Conservation (phyloP, 1,140 invertebrate species). For the Meloidogyne hapla region DNA sequence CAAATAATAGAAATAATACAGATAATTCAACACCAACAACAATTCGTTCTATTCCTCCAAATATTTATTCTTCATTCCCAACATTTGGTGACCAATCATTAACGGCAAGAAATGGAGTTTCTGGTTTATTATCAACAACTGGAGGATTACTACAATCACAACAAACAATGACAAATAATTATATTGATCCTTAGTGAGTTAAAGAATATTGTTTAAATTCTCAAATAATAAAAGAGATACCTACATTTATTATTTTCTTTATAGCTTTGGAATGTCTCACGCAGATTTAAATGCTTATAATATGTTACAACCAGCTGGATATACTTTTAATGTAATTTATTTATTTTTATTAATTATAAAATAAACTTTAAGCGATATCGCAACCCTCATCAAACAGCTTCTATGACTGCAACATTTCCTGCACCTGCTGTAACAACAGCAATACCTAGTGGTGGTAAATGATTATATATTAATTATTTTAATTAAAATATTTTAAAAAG, state of each 20-base stretch:
- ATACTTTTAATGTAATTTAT: constrained; percentile 13
- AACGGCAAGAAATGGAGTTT: not conserved
- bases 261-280: constrained; percentile 10
- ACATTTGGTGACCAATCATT: not conserved
- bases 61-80: not conserved
- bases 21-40: constrained; percentile 5
- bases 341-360: no score
- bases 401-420: not conserved
- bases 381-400: no score
- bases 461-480: not conserved
- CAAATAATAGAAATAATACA: constrained; percentile 1
- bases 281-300: constrained; percentile 11
- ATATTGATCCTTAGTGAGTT: constrained; percentile 27
- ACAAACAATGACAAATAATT: constrained; percentile 10
- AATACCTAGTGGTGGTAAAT: not conserved
- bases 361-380: no score
- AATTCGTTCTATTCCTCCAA: not conserved
- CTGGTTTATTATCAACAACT: not conserved
- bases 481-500: not conserved
- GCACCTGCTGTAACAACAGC: not conserved
- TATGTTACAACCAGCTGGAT: constrained; percentile 7
- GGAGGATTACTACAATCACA: not conserved
- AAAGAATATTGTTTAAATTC: not conserved
- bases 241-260: not conserved
- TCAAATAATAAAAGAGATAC: not conserved